phyloP scores from a whole-genome alignment of 2,888 invertebrate species.

The Mythimna loreyi region DNA sequence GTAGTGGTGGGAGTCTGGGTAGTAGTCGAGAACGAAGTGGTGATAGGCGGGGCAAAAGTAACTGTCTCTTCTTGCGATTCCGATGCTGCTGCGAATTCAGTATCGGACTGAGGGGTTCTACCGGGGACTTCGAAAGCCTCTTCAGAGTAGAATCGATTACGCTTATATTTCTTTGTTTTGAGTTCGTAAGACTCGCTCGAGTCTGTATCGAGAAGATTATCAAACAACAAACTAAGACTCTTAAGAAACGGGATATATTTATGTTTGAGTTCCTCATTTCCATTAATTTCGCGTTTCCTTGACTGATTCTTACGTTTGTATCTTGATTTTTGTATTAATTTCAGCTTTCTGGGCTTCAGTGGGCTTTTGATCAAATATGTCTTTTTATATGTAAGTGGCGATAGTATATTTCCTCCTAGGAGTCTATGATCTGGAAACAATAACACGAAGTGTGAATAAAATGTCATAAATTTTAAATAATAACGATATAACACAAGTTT shows the following conservation, averaged over 20 bases:
- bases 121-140: slow-evolving; percentile 68
- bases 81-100: slow-evolving; percentile 59
- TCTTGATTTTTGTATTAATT: slow-evolving; percentile 68
- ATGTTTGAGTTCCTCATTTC: slow-evolving; percentile 76
- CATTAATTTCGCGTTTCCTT: slow-evolving; percentile 76
- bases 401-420: slow-evolving; percentile 64
- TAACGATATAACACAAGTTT: not conserved
- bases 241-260: slow-evolving; percentile 85
- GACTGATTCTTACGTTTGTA: slow-evolving; percentile 75
- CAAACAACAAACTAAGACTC: slow-evolving; percentile 83
- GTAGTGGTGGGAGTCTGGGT: slow-evolving; percentile 69
- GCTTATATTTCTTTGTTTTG: slow-evolving; percentile 69
- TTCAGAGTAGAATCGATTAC: slow-evolving; percentile 64
- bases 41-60: slow-evolving; percentile 78
- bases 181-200: slow-evolving; percentile 74
- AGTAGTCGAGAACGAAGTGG: slow-evolving; percentile 76
- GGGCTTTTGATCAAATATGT: slow-evolving; percentile 78
- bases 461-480: not conserved
- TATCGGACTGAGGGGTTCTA: slow-evolving; percentile 59
- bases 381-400: slow-evolving; percentile 78
- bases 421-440: slow-evolving; percentile 65
- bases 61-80: slow-evolving; percentile 80
- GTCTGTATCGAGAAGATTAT: slow-evolving; percentile 81
- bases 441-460: not conserved
- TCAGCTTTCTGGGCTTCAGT: slow-evolving; percentile 78